Conservation (phyloP, 2,797 vertebrate species). For the Sebastes taczanowskii region DNA sequence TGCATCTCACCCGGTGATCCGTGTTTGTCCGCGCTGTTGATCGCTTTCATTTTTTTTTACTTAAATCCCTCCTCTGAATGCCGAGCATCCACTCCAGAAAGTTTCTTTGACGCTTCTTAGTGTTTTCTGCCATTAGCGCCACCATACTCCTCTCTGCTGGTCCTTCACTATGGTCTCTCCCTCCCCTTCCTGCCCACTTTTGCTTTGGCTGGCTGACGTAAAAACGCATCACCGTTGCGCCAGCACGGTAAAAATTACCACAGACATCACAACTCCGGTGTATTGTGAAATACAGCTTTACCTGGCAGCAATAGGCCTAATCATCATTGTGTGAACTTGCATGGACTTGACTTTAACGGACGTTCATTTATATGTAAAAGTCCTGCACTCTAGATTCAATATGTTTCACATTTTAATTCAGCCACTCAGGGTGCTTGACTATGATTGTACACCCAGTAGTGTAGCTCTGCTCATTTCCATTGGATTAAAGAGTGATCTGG, state of each 20-base stretch:
- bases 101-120: not conserved
- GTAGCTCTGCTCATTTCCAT: not conserved
- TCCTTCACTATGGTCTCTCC: not conserved
- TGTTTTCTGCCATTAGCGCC: not conserved
- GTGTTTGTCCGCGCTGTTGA: not conserved
- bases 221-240: not conserved
- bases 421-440: not conserved
- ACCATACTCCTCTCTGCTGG: not conserved
- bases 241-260: not conserved
- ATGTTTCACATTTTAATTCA: conserved; percentile 22
- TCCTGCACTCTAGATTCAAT: not conserved
- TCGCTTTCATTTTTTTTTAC: not conserved
- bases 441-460: not conserved
- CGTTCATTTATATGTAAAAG: not conserved
- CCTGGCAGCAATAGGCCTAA: not conserved
- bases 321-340: not conserved
- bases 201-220: not conserved
- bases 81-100: not conserved
- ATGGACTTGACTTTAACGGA: not conserved
- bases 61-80: not conserved
- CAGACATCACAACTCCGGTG: not conserved
- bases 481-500: not conserved
- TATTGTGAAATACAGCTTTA: not conserved
- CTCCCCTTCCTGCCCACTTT: not conserved
- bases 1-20: not conserved